Evolutionary conservation across 2,888 invertebrate genomes (phyloP).

Genomic region (Sialis lutaria): DNA sequence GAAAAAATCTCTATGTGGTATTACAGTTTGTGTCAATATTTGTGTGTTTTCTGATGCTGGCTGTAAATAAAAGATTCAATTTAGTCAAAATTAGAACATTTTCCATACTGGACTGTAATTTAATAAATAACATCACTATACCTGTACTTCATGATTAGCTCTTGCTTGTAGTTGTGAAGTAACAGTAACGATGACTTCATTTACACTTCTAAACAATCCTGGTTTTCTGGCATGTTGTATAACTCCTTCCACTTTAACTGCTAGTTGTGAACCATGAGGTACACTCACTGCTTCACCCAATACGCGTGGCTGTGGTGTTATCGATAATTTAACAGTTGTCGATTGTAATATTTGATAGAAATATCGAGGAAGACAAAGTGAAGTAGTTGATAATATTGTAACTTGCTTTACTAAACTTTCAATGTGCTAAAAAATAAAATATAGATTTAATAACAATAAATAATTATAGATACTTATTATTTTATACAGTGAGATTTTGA

Average conservation of each 20-base stretch:
- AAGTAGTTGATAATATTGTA: slow-evolving; percentile 40
- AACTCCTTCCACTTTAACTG: slow-evolving; percentile 88
- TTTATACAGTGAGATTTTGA: too few relatives aligned
- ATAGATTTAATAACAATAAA: slow-evolving; percentile 4
- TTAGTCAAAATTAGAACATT: neutral
- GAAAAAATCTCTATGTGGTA: slow-evolving; percentile 87
- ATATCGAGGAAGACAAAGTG: slow-evolving; percentile 55
- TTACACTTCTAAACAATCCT: slow-evolving; percentile 51
- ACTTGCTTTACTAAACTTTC: slow-evolving; percentile 40
- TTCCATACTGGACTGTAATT: neutral
- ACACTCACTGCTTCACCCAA: slow-evolving; percentile 72
- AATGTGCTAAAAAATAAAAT: slow-evolving; percentile 24
- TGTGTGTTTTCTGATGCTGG: slow-evolving; percentile 15
- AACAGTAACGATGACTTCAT: slow-evolving; percentile 51
- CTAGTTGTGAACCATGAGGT: slow-evolving; percentile 68
- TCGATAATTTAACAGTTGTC: slow-evolving; percentile 63
- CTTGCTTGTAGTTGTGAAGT: slow-evolving; percentile 39
- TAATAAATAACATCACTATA: neutral
- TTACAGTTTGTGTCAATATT: slow-evolving; percentile 58
- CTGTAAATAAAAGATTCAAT: neutral
- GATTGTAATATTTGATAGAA: slow-evolving; percentile 74
- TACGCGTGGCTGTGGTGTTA: slow-evolving; percentile 62
- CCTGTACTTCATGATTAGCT: slow-evolving; percentile 13
- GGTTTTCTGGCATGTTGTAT: slow-evolving; percentile 54
- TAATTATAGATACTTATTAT: neutral